A percentile compares a stretch with the other conserved stretches of the same genome.
Evolutionary conservation across 2,113 vertebrate species (phyloP).

Genomic region (Thryonomys swinderianus): DNA sequence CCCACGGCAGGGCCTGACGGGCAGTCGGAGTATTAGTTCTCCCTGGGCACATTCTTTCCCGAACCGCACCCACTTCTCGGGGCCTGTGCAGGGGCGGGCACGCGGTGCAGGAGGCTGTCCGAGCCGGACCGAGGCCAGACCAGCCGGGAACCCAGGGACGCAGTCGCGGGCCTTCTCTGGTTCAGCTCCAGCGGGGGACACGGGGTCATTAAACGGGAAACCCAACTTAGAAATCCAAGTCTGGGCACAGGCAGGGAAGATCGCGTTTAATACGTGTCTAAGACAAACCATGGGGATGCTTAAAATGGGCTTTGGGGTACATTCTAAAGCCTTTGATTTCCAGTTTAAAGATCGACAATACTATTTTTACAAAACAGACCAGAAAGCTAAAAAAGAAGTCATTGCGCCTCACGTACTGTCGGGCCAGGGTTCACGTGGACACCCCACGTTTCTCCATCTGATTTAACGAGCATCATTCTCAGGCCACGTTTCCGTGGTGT

Average conservation of each 20-base stretch:
- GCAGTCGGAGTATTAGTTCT: conserved; percentile 86
- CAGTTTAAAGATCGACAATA: conserved; percentile 46
- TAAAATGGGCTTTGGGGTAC: conserved; percentile 14
- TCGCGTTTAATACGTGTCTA: neutral
- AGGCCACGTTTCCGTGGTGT: neutral
- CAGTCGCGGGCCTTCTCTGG: conserved; percentile 78
- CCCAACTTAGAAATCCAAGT: conserved; percentile 57
- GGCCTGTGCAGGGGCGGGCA: conserved; percentile 65
- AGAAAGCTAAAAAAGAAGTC: conserved; percentile 16
- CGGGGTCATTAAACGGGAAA: conserved; percentile 66
- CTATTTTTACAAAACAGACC: conserved; percentile 5
- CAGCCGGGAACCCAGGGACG: conserved; percentile 69
- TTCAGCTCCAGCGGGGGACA: conserved; percentile 49
- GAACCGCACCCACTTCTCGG: conserved; percentile 82
- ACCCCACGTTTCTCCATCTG: neutral
- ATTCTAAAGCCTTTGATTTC: conserved; percentile 25
- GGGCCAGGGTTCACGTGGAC: conserved; percentile 4
- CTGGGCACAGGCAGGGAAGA: conserved; percentile 39
- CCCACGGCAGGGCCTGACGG: conserved; percentile 86
- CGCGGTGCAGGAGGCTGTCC: conserved; percentile 28
- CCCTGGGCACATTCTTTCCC: conserved; percentile 87
- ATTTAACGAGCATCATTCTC: conserved; percentile 53
- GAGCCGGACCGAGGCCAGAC: conserved; percentile 54
- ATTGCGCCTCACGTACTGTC: neutral
- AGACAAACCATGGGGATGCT: conserved; percentile 58